phyloP scores from a whole-genome alignment of 2,797 vertebrate species.

The Potorous gilbertii region DNA sequence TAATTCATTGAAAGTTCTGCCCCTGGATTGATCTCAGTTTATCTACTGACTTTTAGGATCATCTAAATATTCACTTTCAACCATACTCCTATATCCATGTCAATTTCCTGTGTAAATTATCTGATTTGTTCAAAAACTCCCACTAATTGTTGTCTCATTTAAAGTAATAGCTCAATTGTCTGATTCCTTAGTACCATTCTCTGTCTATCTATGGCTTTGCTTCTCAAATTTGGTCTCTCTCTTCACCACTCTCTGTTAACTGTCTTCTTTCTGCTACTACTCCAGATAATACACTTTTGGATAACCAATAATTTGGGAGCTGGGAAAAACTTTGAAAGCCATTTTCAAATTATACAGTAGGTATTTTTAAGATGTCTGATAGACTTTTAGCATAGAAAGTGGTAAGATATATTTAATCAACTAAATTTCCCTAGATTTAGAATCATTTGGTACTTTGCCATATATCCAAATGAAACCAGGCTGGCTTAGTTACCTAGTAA shows the following conservation, averaged over 20 bases:
- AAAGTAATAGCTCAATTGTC: background rate
- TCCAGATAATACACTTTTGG: background rate
- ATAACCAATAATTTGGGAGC: background rate
- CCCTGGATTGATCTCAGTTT: background rate
- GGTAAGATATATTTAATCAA: background rate
- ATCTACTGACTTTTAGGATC: background rate
- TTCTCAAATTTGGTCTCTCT: background rate
- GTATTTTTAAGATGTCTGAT: background rate
- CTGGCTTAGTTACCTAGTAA: constrained; percentile 7
- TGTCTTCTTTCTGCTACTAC: background rate
- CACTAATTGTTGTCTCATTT: background rate
- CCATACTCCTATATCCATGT: background rate
- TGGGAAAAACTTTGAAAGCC: background rate
- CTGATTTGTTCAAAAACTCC: background rate
- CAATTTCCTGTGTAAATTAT: background rate
- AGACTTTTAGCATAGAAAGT: background rate
- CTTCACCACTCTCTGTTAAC: background rate
- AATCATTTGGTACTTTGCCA: background rate
- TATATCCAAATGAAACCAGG: background rate
- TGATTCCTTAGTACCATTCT: background rate
- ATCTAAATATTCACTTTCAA: background rate
- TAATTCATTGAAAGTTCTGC: background rate
- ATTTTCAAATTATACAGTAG: background rate
- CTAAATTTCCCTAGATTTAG: background rate
- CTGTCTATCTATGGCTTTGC: background rate